Percentiles rank a stretch among this genome's conserved stretches.
Conservation (phyloP, 1,140 invertebrate species). For the Caenorhabditis latens region DNA sequence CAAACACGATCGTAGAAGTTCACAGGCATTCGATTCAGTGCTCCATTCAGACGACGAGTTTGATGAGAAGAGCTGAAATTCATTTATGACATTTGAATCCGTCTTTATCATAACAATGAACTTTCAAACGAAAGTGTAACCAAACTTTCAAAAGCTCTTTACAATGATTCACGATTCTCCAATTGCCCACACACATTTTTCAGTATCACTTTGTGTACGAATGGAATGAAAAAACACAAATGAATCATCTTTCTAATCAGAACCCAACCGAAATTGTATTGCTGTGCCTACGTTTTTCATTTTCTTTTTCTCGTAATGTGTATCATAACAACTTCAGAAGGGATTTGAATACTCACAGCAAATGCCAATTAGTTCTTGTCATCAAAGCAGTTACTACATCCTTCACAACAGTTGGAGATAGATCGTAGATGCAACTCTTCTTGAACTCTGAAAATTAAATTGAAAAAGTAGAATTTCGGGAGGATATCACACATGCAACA, state of each 20-base stretch:
- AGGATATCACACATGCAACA: slow-evolving; percentile 58
- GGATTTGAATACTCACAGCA: slow-evolving; percentile 73
- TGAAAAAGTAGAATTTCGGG: slow-evolving; percentile 28
- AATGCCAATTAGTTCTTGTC: slow-evolving; percentile 74
- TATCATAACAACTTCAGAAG: neutral
- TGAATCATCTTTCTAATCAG: slow-evolving; percentile 10
- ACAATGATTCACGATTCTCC: slow-evolving; percentile 16
- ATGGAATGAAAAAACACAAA: slow-evolving; percentile 1
- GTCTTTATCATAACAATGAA: no score
- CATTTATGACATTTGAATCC: no score
- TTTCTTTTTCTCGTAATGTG: neutral
- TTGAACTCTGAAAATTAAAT: slow-evolving; percentile 60
- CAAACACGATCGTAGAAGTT: slow-evolving; percentile 96
- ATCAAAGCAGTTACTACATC: slow-evolving; percentile 72
- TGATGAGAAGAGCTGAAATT: slow-evolving; percentile 81
- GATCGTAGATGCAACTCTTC: slow-evolving; percentile 71
- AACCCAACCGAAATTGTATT: slow-evolving; percentile 49
- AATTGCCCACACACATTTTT: neutral
- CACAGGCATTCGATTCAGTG: slow-evolving; percentile 91
- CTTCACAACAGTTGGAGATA: slow-evolving; percentile 76
- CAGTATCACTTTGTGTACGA: slow-evolving; percentile 14
- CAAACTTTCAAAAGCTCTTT: slow-evolving; percentile 30
- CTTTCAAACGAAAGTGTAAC: slow-evolving; percentile 3
- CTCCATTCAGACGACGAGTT: slow-evolving; percentile 91
- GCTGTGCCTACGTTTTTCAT: neutral